These are phyloP conservation scores for Anthophora plumipes DNA, from an alignment of 2,888 invertebrate species.

Conservation along the genomic window DNA sequence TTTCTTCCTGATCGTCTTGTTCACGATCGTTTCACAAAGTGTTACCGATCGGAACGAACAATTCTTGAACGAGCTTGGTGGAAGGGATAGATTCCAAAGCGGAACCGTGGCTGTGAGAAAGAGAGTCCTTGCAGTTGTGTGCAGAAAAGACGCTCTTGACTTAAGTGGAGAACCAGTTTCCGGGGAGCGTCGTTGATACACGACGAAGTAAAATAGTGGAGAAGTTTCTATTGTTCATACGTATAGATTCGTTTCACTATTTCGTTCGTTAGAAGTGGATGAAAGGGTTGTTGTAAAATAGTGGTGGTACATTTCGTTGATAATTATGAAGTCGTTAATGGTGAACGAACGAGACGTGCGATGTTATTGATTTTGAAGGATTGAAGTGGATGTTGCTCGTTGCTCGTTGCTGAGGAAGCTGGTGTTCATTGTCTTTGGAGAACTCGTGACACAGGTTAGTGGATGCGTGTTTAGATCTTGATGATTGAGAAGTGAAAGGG, in stretches of 20 bases:
- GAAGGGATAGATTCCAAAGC: too few species aligned
- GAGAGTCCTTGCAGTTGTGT: too few species aligned
- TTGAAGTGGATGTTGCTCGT: not conserved
- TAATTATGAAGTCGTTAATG: conserved; percentile 10
- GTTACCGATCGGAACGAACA: too few species aligned
- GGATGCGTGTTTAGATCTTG: not conserved
- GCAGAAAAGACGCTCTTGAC: too few species aligned
- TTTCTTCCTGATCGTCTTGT: conserved; percentile 36
- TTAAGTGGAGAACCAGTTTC: too few species aligned
- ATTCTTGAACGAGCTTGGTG: not conserved
- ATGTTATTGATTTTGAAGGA: conserved; percentile 24
- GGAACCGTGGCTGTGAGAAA: too few species aligned
- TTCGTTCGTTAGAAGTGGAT: conserved; percentile 2
- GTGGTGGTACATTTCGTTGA: conserved; percentile 1
- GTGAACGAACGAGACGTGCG: conserved; percentile 11
- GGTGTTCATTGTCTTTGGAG: conserved; percentile 12
- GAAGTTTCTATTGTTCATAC: too few species aligned
- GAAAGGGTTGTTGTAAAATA: not conserved
- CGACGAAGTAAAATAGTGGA: too few species aligned
- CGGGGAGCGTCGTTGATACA: too few species aligned
- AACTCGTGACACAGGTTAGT: conserved; percentile 8
- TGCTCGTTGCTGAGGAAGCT: conserved; percentile 15
- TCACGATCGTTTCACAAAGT: too few species aligned
- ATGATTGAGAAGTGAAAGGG: too few species aligned
- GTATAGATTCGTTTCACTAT: too few species aligned